These are phyloP conservation scores for Brachypteracias leptosomus DNA, from an alignment of 2,113 vertebrate genomes.

Conservation along the genomic window DNA sequence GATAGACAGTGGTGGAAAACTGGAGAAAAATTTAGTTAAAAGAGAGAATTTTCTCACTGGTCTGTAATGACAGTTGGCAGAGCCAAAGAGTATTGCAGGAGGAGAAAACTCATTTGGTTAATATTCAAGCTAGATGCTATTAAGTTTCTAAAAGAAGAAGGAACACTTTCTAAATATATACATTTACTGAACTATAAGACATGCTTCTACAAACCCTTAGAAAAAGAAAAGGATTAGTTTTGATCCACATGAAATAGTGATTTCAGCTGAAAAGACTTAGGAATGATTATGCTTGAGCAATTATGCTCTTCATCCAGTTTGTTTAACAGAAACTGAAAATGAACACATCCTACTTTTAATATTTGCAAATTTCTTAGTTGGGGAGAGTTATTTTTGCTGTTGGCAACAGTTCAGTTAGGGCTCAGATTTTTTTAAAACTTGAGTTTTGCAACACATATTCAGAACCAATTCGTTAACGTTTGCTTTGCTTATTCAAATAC, in stretches of 20 bases:
- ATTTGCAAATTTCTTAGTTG: not conserved
- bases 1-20: not conserved
- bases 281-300: not conserved
- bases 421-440: not conserved
- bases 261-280: not conserved
- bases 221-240: not conserved
- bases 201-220: not conserved
- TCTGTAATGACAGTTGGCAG: not conserved
- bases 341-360: not conserved
- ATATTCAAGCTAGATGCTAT: not conserved
- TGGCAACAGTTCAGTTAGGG: not conserved
- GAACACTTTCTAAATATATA: not conserved
- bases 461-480: not conserved
- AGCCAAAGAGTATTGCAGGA: not conserved
- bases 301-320: not conserved
- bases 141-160: not conserved
- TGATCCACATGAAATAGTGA: not conserved
- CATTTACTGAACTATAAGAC: not conserved
- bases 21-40: not conserved
- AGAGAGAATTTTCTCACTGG: not conserved
- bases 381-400: not conserved
- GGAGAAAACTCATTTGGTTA: not conserved
- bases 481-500: not conserved
- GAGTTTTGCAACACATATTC: not conserved
- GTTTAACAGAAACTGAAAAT: conserved; percentile 15